These are phyloP conservation scores for Papilio helenus DNA, from an alignment of 1,140 invertebrate genomes.

Conservation along the genomic window DNA sequence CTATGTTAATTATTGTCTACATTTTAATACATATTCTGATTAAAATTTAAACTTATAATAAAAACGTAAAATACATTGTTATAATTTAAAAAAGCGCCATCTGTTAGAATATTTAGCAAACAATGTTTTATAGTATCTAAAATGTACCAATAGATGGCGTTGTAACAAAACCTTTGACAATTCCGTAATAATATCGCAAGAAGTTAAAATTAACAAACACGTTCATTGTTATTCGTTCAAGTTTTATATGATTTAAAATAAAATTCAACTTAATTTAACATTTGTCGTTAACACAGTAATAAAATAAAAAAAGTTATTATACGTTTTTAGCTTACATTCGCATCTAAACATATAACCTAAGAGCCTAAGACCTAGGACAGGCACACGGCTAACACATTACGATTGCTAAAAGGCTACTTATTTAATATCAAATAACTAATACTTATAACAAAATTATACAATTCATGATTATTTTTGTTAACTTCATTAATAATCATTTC, in stretches of 20 bases:
- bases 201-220: no score
- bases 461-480: not conserved
- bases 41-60: not conserved
- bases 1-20: constrained; percentile 64
- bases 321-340: not conserved
- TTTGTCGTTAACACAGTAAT: not conserved
- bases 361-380: constrained; percentile 57
- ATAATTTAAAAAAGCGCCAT: constrained; percentile 40
- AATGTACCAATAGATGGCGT: constrained; percentile 38
- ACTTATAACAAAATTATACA: not conserved
- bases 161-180: not conserved
- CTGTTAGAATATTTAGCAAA: constrained; percentile 37
- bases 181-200: not conserved
- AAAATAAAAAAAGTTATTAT: constrained; percentile 25
- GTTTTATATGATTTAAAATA: no score
- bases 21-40: constrained; percentile 6
- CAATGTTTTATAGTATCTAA: constrained; percentile 10
- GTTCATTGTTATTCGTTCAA: no score
- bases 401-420: constrained; percentile 60
- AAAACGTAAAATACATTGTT: not conserved
- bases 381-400: constrained; percentile 71
- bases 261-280: no score
- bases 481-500: no score
- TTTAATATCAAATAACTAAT: constrained; percentile 41
- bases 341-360: constrained; percentile 50